These are phyloP conservation scores for Eucidaris tribuloides DNA, from an alignment of 35 echinoderm and acorn worm genomes.

Conservation along the genomic window DNA sequence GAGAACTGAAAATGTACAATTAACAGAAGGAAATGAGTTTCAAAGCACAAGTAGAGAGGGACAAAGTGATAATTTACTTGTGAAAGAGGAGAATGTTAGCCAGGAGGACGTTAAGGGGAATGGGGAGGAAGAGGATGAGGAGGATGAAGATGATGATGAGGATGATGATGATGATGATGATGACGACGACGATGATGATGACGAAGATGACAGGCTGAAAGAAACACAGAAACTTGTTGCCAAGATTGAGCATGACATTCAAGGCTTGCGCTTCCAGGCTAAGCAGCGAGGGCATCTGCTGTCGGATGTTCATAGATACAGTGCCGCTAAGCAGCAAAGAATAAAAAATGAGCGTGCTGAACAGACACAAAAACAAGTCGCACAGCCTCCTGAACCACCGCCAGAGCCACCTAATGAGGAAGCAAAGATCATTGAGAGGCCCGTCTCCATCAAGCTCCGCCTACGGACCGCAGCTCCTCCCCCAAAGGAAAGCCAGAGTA, in stretches of 20 bases:
- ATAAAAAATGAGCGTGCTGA: too few species aligned
- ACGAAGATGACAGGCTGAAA: slow-evolving; percentile 8
- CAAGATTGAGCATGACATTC: slow-evolving; percentile 21
- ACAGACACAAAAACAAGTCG: too few species aligned
- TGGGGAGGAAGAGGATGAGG: background rate
- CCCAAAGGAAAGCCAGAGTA: background rate
- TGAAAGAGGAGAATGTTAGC: too few species aligned
- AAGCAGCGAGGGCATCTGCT: slow-evolving; percentile 1
- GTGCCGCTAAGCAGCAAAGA: background rate
- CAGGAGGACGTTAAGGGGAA: too few species aligned
- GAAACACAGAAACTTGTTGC: slow-evolving; percentile 16
- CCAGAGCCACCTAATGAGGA: background rate
- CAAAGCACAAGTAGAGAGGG: too few species aligned
- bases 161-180: slow-evolving; percentile 2
- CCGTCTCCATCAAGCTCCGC: slow-evolving; percentile 11
- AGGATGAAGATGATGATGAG: background rate
- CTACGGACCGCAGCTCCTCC: background rate
- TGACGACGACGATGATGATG: slow-evolving; percentile 2
- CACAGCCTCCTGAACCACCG: too few species aligned
- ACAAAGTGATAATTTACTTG: too few species aligned
- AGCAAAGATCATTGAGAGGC: slow-evolving; percentile 15
- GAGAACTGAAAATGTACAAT: too few species aligned
- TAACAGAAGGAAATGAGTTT: too few species aligned
- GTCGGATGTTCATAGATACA: slow-evolving; percentile 8
- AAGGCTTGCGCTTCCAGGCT: slow-evolving; percentile 12